These are phyloP conservation scores for Gadus macrocephalus DNA, from an alignment of 2,113 vertebrate genomes.

Conservation along the genomic window DNA sequence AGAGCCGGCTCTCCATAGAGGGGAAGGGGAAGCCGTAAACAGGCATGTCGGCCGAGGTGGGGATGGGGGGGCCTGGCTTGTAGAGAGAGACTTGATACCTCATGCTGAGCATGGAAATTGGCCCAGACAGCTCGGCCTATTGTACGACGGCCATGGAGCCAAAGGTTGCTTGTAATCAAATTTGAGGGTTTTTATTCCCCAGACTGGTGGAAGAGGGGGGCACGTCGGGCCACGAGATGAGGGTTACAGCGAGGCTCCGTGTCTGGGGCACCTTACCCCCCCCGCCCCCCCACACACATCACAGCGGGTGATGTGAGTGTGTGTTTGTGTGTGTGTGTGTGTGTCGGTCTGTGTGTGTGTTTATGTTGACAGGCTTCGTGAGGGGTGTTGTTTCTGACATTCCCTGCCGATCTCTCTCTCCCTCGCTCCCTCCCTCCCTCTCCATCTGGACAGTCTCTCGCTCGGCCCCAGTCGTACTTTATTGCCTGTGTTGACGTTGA, in stretches of 20 bases:
- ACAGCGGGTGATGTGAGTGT: too few species aligned
- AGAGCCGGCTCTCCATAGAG: slow-evolving; percentile 76
- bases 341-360: slow-evolving; percentile 22
- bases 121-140: slow-evolving; percentile 94
- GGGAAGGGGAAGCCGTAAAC: slow-evolving; percentile 87
- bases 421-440: too few species aligned
- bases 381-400: too few species aligned
- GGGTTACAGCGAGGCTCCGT: slow-evolving; percentile 48
- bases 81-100: slow-evolving; percentile 87
- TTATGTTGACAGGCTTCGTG: slow-evolving; percentile 38
- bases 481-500: too few species aligned
- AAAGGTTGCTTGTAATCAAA: slow-evolving; percentile 99
- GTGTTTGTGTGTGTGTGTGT: too few species aligned
- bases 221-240: slow-evolving; percentile 61
- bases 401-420: too few species aligned
- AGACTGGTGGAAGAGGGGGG: slow-evolving; percentile 80
- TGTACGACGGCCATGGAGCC: slow-evolving; percentile 91
- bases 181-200: slow-evolving; percentile 84
- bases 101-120: slow-evolving; percentile 99
- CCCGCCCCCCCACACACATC: too few species aligned
- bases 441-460: too few species aligned
- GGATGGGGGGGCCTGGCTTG: slow-evolving; percentile 77
- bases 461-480: too few species aligned
- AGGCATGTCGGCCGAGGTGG: slow-evolving; percentile 85
- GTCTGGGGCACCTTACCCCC: slow-evolving; percentile 45